Evolutionary conservation across 1,140 invertebrate genomes (phyloP), one percentile per base, ranked within the genome.

Genomic region (Penaeus vannamei): DNA sequence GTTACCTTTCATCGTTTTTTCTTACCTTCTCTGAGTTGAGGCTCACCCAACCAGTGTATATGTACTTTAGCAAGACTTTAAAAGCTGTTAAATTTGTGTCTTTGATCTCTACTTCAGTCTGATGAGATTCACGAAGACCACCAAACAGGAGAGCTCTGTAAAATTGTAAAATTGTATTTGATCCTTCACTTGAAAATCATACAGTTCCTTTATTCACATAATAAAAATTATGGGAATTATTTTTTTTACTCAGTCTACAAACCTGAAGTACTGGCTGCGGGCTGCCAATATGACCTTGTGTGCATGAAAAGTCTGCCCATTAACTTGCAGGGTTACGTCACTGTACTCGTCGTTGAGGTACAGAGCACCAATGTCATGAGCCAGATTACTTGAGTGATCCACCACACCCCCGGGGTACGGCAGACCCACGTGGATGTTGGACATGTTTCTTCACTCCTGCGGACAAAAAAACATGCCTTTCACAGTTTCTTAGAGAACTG

Each of bases 191-290:
- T 42, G 36, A 42, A 42, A 4, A 42, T 42, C 8, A 36, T 36
- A 42, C 36, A 42, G 36, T 42, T 42, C 8, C 36, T 42, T 42
- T 2, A 7, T 42, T 42, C 36, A 42, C 3, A 42, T 42, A 42
- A 42, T 42, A 42, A 42, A 7, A 42, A 42, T 42, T 2, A 42
- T 2, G 36, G 36, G 36, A 42, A 42, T 42, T 42, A 42, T 42
- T 7, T 42, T 42, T 32, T 2, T 32, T 26, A 10, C 10, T 36
- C 23, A 83, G 2, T 64, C 4, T 62, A 83, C 91, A 90, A 93
- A 95, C 95, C 97, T 94, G 93, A 99, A 99, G 94, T 99, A 99
- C 92, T 99, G 96, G 92, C 97, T 98, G 91, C 98, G 94, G 19
- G 97, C 96, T 1, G 98, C 98, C 8, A 99, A 94, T 89, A 99